phyloP scores from a whole-genome alignment of 2,797 vertebrate species.

The Danio tinwini region DNA sequence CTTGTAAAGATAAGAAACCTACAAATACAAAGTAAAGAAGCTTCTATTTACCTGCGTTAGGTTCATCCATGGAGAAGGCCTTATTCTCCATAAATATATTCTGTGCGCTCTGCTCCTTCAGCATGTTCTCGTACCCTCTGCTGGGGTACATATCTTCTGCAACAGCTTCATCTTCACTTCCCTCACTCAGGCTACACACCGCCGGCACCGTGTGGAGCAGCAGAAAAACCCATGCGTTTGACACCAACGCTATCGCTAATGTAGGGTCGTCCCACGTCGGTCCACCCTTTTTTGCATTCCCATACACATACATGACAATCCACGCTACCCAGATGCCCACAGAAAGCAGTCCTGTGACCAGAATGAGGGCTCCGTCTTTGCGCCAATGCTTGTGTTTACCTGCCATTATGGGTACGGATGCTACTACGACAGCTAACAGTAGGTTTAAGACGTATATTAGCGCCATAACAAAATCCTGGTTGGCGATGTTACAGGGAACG shows the following conservation, averaged over 20 bases:
- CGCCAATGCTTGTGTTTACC: constrained; percentile 83
- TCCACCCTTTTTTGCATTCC: constrained; percentile 71
- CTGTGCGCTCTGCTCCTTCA: constrained; percentile 88
- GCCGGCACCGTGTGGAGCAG: constrained; percentile 86
- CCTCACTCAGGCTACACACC: constrained; percentile 78
- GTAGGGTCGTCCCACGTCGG: constrained; percentile 90
- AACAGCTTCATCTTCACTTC: constrained; percentile 71
- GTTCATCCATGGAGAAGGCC: constrained; percentile 95
- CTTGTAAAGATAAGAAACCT: background rate
- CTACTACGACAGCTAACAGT: constrained; percentile 75
- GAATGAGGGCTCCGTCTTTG: constrained; percentile 77
- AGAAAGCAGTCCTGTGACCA: constrained; percentile 79
- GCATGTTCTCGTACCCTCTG: constrained; percentile 90
- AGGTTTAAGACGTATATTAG: constrained; percentile 92
- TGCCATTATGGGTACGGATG: constrained; percentile 75
- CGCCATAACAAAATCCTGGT: constrained; percentile 91
- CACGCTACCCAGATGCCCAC: constrained; percentile 89
- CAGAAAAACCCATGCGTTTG: constrained; percentile 88
- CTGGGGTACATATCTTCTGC: constrained; percentile 81
- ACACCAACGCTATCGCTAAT: constrained; percentile 86
- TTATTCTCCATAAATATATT: constrained; percentile 96
- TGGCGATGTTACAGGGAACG: constrained; percentile 80
- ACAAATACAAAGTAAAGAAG: background rate
- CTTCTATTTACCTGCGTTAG: constrained; percentile 79
- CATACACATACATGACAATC: constrained; percentile 91